Percentiles rank a stretch among this genome's conserved stretches.
Evolutionary conservation across 2,113 vertebrate genomes (phyloP).

Genomic region (Hiodon alosoides): DNA sequence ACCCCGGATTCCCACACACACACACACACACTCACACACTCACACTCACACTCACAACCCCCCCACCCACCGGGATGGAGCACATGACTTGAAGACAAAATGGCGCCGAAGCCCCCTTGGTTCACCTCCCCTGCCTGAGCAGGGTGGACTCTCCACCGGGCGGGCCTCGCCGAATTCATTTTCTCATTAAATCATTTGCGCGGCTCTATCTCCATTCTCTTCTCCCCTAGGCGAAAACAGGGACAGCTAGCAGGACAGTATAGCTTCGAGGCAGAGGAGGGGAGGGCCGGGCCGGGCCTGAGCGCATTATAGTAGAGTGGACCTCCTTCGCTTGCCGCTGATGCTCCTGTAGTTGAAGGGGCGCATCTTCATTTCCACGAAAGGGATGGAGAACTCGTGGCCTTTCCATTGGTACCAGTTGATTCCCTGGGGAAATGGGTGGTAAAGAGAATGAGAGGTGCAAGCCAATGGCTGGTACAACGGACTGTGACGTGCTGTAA

Average conservation of each 20-base stretch:
- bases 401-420: slow-evolving; percentile 99
- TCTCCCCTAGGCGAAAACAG: slow-evolving; percentile 35
- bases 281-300: too few species aligned
- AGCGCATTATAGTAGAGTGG: slow-evolving; percentile 65
- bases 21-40: too few species aligned
- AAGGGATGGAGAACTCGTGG: slow-evolving; percentile 95
- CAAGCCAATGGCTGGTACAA: too few species aligned
- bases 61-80: slow-evolving; percentile 2
- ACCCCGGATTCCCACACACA: too few species aligned
- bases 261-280: not conserved
- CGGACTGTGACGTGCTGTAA: too few species aligned
- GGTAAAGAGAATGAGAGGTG: not conserved
- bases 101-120: slow-evolving; percentile 25
- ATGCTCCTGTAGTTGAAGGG: slow-evolving; percentile 80
- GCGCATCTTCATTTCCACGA: slow-evolving; percentile 97
- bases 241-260: slow-evolving; percentile 17
- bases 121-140: slow-evolving; percentile 39
- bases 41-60: not conserved
- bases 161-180: not conserved
- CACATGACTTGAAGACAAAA: slow-evolving; percentile 13
- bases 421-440: slow-evolving; percentile 72
- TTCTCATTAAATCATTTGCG: slow-evolving; percentile 53
- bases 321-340: slow-evolving; percentile 79
- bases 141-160: slow-evolving; percentile 15
- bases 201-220: slow-evolving; percentile 41